A percentile compares a stretch with the other conserved stretches of the same genome.
Conservation (phyloP, 2,797 vertebrate genomes). For the Acanthurus lineatus region DNA sequence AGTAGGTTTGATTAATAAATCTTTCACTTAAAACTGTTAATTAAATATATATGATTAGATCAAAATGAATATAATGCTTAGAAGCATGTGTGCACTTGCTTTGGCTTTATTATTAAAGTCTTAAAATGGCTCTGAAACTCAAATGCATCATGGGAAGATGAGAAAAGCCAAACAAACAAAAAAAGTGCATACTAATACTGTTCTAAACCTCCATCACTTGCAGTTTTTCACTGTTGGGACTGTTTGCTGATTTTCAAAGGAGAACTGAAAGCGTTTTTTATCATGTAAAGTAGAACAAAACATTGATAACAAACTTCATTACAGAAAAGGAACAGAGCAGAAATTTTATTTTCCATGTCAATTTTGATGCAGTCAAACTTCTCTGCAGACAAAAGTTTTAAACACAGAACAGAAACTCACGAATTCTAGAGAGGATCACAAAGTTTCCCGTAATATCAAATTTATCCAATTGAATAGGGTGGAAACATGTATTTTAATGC, state of each 20-base stretch:
- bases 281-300: not conserved
- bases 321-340: not conserved
- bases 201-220: not conserved
- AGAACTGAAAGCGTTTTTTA: not conserved
- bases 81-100: not conserved
- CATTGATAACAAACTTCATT: too few species aligned
- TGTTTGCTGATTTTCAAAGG: not conserved
- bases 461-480: not conserved
- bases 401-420: too few species aligned
- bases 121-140: not conserved
- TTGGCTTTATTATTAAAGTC: too few species aligned
- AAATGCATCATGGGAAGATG: not conserved
- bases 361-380: not conserved
- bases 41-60: not conserved
- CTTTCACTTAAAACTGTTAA: not conserved
- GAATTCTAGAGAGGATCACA: not conserved
- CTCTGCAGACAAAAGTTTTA: too few species aligned
- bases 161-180: too few species aligned
- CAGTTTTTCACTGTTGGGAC: not conserved
- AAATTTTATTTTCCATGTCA: not conserved
- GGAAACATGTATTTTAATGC: not conserved
- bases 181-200: not conserved
- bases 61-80: not conserved
- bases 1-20: conserved; percentile 11
- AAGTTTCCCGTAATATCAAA: not conserved